Evolutionary conservation across 2,797 vertebrate genomes (phyloP), one percentile per base, ranked within the genome.

Genomic region (Linurgus olivaceus): DNA sequence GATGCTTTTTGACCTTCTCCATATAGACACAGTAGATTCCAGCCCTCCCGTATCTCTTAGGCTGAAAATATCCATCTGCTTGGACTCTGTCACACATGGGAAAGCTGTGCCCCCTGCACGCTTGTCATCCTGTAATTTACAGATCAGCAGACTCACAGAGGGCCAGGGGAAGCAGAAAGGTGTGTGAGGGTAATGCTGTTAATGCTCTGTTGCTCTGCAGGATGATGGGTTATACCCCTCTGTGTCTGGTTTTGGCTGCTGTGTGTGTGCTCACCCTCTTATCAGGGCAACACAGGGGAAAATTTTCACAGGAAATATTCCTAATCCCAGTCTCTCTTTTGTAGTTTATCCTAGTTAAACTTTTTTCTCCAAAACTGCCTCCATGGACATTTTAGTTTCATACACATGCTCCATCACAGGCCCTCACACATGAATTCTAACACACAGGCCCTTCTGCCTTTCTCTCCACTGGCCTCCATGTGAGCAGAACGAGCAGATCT

Each of bases 401-500:
- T 18, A 80, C 21, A 33, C 16, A 42, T 6, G 7, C 14, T 70
- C 47, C 28, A 40, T n/a, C 44, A 35, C 37, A 52, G 13, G 31
- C 15, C 5, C 59, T 63, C 18, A 13, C 19, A 16, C 2, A 14
- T 1, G 9, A 76, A 68, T 52, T 76, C 55, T 52, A 47, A 33
- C 44, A 38, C n/a, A 7, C 1, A 4, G 31, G 19, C 12, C 37
- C 28, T 71, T 55, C 61, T 66, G 70, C 37, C 40, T 63, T 40
- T 59, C 47, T 52, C 37, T 57, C 19, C 35, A 17, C 3, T 16
- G 44, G 29, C 37, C 31, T 55, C 61, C n/a, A 9, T 13, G 42
- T 0, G 4, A 74, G 29, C 3, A 59, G 31, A 72, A 61, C 0
- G 1, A 59, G 25, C 51, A 72, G 37, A 48, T 4, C 28, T 28